Conservation (phyloP, 2,113 vertebrate species). For the Odontophorus gujanensis region DNA sequence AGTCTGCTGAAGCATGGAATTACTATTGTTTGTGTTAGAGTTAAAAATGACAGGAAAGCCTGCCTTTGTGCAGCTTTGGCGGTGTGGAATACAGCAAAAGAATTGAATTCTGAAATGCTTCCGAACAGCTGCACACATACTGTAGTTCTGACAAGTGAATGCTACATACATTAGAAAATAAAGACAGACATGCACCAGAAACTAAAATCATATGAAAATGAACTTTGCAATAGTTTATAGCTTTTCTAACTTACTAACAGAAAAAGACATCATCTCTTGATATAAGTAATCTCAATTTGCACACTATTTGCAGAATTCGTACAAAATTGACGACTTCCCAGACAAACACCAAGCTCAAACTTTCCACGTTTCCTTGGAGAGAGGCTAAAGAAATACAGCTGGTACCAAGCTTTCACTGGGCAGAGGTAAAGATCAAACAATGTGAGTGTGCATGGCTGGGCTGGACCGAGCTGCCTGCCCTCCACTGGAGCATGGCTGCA, state of each 20-base stretch:
- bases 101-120: conserved; percentile 14
- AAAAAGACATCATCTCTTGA: not conserved
- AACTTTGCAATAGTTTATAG: not conserved
- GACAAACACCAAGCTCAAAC: not conserved
- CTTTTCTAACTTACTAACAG: not conserved
- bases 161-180: not conserved
- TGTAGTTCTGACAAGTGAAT: conserved; percentile 8
- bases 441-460: fast-evolving
- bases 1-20: conserved; percentile 21
- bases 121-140: not conserved
- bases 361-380: not conserved
- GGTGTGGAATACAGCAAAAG: not conserved
- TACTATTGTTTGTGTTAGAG: conserved; percentile 30
- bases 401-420: not conserved
- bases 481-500: fast-evolving
- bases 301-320: not conserved
- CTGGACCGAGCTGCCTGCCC: not conserved
- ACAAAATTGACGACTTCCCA: not conserved
- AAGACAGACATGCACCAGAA: not conserved
- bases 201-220: not conserved
- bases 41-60: not conserved
- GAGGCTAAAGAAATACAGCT: fast-evolving
- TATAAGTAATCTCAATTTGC: not conserved
- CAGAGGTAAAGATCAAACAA: not conserved
- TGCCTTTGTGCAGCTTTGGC: not conserved